phyloP scores from a whole-genome alignment of 1,140 invertebrate species.

The Phthorimaea operculella region DNA sequence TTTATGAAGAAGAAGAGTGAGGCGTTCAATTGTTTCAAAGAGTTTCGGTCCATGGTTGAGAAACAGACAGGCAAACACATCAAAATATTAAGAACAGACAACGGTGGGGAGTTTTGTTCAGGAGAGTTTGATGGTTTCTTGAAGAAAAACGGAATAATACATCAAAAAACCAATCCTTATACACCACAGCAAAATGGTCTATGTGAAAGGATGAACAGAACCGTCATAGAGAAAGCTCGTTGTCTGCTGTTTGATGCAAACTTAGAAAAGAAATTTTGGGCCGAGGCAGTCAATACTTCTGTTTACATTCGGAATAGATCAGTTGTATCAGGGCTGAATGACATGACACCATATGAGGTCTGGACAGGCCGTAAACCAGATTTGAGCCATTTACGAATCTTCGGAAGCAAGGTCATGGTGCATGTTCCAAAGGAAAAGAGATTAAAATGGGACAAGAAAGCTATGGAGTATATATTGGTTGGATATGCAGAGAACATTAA shows the following conservation, averaged over 20 bases:
- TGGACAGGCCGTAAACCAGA: constrained; percentile 38
- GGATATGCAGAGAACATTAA: constrained; percentile 34
- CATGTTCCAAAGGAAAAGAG: constrained; percentile 21
- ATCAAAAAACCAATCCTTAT: constrained; percentile 14
- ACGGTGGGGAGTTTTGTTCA: constrained; percentile 25
- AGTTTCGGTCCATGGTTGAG: constrained; percentile 17
- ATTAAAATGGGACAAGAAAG: constrained; percentile 24
- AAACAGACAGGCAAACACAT: constrained; percentile 15
- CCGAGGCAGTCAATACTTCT: constrained; percentile 30
- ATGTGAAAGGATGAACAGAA: constrained; percentile 12
- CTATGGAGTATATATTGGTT: constrained; percentile 29
- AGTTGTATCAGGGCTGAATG: constrained; percentile 13
- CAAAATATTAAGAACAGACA: constrained; percentile 29
- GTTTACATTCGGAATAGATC: constrained; percentile 23
- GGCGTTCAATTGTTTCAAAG: constrained; percentile 19
- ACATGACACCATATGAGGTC: constrained; percentile 39
- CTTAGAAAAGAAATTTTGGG: constrained; percentile 45
- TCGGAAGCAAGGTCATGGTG: constrained; percentile 28
- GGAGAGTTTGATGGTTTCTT: constrained; percentile 11
- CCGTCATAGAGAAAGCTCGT: constrained; percentile 26
- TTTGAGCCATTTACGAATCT: constrained; percentile 34
- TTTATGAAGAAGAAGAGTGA: constrained; percentile 29
- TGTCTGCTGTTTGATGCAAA: constrained; percentile 44
- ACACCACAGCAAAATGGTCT: constrained; percentile 16
- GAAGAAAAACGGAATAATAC: constrained; percentile 12